Evolutionary conservation across 2,113 vertebrate species (phyloP).

Genomic region (Anhinga anhinga): DNA sequence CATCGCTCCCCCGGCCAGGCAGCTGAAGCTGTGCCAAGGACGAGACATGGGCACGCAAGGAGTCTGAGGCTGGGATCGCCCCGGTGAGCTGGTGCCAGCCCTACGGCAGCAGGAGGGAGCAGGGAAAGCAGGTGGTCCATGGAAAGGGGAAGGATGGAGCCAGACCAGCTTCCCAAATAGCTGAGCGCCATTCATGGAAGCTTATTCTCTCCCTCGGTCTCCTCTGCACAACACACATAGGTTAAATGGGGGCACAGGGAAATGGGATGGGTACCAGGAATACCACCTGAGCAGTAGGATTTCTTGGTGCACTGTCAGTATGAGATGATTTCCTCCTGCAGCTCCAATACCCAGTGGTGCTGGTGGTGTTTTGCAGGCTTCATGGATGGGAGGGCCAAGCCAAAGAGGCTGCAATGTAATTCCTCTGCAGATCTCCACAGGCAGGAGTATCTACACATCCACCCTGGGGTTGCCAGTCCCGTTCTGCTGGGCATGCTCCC

Average conservation of each 20-base stretch:
- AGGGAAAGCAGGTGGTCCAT: background rate
- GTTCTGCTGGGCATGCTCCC: background rate
- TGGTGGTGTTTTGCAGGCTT: background rate
- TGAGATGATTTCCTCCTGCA: background rate
- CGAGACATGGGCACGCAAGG: background rate
- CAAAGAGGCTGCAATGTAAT: background rate
- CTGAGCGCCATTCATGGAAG: background rate
- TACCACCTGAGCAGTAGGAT: background rate
- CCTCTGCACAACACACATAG: background rate
- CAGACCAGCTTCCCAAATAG: background rate
- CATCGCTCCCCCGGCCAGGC: background rate
- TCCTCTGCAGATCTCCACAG: background rate
- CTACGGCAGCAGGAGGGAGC: background rate
- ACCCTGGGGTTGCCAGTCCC: background rate
- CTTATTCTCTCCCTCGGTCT: background rate
- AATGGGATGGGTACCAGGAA: background rate
- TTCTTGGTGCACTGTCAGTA: background rate
- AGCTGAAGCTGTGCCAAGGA: background rate
- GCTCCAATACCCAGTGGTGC: background rate
- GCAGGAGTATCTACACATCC: background rate
- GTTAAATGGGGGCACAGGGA: background rate
- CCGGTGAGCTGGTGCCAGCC: background rate
- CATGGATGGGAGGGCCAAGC: fast-evolving
- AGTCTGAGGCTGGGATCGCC: background rate
- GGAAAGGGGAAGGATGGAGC: background rate